Percentiles rank a stretch among this genome's conserved stretches.
phyloP scores from a whole-genome alignment of 2,888 invertebrate genomes.

The Oxyscelio sp. region DNA sequence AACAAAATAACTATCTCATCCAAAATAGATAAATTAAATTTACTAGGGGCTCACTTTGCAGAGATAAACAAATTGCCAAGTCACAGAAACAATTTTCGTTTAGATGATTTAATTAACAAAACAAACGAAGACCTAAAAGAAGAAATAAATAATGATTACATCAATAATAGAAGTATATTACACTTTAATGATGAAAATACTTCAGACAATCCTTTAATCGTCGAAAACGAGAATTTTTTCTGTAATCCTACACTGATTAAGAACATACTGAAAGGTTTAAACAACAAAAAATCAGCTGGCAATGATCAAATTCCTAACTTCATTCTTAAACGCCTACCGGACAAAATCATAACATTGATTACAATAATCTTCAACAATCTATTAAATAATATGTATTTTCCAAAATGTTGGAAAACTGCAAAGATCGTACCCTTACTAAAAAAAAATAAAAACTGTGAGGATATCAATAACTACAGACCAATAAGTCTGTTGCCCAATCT shows the following conservation, averaged over 20 bases:
- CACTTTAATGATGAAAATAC: background rate
- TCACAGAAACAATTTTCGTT: background rate
- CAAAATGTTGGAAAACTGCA: conserved; percentile 55
- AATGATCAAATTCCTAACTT: conserved; percentile 42
- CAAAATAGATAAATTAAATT: background rate
- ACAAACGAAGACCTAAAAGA: too few species aligned
- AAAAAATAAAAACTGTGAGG: conserved; percentile 6
- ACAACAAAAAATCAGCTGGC: conserved; percentile 36
- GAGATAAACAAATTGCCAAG: background rate
- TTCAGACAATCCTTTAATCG: background rate
- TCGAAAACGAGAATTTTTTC: background rate
- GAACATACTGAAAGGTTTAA: background rate
- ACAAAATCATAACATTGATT: background rate
- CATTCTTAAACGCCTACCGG: conserved; percentile 34
- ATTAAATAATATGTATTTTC: conserved; percentile 61
- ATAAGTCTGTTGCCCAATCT: background rate
- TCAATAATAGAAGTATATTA: too few species aligned
- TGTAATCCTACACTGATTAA: background rate
- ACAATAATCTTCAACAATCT: conserved; percentile 62
- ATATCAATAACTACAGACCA: background rate
- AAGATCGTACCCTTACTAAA: conserved; percentile 67
- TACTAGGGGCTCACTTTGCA: background rate
- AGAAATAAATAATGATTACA: background rate
- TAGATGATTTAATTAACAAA: too few species aligned
- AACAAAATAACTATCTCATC: background rate